Conservation (phyloP, 92 coral and sea anemone species). For the Ricordea florida region DNA sequence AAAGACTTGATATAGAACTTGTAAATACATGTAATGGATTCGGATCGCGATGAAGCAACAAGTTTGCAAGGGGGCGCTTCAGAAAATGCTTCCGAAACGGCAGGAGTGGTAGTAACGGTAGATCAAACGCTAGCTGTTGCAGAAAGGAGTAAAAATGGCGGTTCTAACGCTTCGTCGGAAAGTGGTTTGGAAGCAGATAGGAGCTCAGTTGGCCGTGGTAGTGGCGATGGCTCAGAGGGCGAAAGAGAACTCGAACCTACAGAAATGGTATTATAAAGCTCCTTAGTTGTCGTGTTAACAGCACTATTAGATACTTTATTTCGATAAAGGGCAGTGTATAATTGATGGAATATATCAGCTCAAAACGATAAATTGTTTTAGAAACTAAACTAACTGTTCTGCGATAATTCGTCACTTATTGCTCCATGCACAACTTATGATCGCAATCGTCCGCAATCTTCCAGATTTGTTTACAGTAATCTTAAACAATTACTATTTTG, state of each 20-base stretch:
- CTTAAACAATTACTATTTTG: no score
- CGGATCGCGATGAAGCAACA: slow-evolving; percentile 65
- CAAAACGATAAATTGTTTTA: no score
- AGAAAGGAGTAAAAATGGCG: slow-evolving; percentile 80
- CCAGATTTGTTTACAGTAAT: no score
- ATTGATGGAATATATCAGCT: no score
- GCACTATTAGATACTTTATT: no score
- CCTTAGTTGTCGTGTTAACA: background rate
- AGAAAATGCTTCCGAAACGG: slow-evolving; percentile 64
- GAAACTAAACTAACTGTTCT: no score
- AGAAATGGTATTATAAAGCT: slow-evolving; percentile 61
- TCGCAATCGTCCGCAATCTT: no score
- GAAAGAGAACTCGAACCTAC: slow-evolving; percentile 70
- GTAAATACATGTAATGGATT: slow-evolving; percentile 49
- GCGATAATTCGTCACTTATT: no score
- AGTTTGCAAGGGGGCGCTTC: slow-evolving; percentile 49
- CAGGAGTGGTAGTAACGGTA: slow-evolving; percentile 44
- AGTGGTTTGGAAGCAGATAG: slow-evolving; percentile 77
- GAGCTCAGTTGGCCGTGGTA: slow-evolving; percentile 53
- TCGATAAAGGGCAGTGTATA: no score
- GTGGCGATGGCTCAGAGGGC: slow-evolving; percentile 48
- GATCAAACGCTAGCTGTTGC: slow-evolving; percentile 64
- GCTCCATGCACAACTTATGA: no score
- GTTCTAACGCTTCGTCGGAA: slow-evolving; percentile 62
- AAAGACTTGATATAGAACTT: background rate